These are phyloP conservation scores for Protophormia terraenovae DNA, from an alignment of 2,888 invertebrate species.

Conservation along the genomic window DNA sequence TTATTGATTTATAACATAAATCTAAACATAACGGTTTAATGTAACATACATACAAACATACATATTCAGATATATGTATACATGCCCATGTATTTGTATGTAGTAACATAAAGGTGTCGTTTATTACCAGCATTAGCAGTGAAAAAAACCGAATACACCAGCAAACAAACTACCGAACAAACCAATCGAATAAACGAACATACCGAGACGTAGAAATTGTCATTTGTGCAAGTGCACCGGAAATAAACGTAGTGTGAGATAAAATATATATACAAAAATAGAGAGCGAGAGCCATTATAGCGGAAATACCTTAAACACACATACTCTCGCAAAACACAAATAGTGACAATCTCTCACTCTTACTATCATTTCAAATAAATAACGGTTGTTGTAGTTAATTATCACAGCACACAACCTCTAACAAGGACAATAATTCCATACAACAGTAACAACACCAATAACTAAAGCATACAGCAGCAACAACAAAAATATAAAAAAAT, in stretches of 20 bases:
- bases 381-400: conserved; percentile 32
- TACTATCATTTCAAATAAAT: conserved; percentile 24
- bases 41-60: conserved; percentile 29
- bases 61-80: conserved; percentile 19
- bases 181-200: conserved; percentile 30
- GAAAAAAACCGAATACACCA: conserved; percentile 22
- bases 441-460: background rate
- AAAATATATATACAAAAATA: conserved; percentile 5
- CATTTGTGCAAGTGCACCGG: conserved; percentile 55
- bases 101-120: conserved; percentile 43
- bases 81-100: conserved; percentile 11
- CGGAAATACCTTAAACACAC: conserved; percentile 28
- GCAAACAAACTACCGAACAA: conserved; percentile 19
- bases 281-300: conserved; percentile 36
- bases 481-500: conserved; percentile 3
- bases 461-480: background rate
- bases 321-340: background rate
- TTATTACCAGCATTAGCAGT: conserved; percentile 37
- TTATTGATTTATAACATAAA: conserved; percentile 72
- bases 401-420: conserved; percentile 47
- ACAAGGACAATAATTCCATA: conserved; percentile 65
- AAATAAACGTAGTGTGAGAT: conserved; percentile 35
- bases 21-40: conserved; percentile 60
- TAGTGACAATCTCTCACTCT: conserved; percentile 49
- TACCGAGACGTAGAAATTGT: conserved; percentile 26